These are phyloP conservation scores for Drosophila hydei DNA, from an alignment of 1,140 invertebrate genomes.

Conservation along the genomic window DNA sequence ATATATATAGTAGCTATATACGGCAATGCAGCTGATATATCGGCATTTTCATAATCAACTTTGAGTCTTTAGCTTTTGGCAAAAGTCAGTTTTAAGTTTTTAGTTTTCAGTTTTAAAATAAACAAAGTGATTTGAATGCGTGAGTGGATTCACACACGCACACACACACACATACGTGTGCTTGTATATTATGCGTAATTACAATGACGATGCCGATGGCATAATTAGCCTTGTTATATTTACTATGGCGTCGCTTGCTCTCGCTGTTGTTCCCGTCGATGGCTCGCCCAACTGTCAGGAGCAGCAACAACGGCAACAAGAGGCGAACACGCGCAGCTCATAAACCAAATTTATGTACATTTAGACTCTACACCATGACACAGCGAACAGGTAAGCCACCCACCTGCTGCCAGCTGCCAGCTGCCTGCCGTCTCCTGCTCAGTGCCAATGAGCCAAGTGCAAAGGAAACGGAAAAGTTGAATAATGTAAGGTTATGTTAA, in stretches of 20 bases:
- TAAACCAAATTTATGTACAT: conserved; percentile 71
- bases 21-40: neutral
- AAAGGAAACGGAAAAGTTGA: conserved; percentile 63
- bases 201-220: conserved; percentile 57
- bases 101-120: neutral
- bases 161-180: conserved; percentile 5
- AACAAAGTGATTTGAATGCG: neutral
- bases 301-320: conserved; percentile 13
- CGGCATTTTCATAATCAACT: too few species aligned
- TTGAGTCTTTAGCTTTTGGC: neutral
- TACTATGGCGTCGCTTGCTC: conserved; percentile 28
- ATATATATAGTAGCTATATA: conserved; percentile 4
- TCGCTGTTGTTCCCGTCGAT: conserved; percentile 31
- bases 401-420: too few species aligned
- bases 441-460: conserved; percentile 24
- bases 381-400: neutral
- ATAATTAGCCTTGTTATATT: conserved; percentile 65
- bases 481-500: conserved; percentile 77
- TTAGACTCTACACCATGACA: conserved; percentile 24
- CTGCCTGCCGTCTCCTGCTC: too few species aligned
- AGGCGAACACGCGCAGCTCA: conserved; percentile 54
- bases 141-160: neutral
- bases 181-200: conserved; percentile 72
- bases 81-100: neutral
- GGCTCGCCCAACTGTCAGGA: conserved; percentile 36